phyloP scores from a whole-genome alignment of 2,113 vertebrate genomes.

The Oryzias celebensis region DNA sequence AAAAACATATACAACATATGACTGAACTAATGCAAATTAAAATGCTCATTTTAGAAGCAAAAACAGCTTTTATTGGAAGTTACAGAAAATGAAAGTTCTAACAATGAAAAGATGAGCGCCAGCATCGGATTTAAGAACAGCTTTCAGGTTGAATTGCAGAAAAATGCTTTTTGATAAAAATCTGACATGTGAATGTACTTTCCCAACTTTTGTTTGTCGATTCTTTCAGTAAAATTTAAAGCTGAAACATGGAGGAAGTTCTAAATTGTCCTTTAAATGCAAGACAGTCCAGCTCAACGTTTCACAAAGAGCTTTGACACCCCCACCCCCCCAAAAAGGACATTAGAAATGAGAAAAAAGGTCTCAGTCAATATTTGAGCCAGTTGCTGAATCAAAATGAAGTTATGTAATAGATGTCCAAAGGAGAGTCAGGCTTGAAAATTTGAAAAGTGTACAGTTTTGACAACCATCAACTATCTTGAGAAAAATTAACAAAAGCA shows the following conservation, averaged over 20 bases:
- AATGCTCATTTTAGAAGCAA: too few species aligned
- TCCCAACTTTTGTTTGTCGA: not conserved
- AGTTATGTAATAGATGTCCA: not conserved
- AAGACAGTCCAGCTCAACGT: not conserved
- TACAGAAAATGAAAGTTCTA: not conserved
- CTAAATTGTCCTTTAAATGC: not conserved
- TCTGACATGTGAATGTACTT: not conserved
- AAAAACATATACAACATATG: too few species aligned
- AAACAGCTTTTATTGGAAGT: slow-evolving; percentile 13
- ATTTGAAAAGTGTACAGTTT: slow-evolving; percentile 6
- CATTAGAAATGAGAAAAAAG: too few species aligned
- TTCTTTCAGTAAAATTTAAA: not conserved
- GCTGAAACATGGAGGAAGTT: not conserved
- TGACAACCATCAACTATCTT: not conserved
- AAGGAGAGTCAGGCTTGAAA: not conserved
- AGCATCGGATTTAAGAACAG: not conserved
- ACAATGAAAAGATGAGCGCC: not conserved
- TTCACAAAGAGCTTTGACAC: not conserved
- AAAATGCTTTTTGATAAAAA: not conserved
- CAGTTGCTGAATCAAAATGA: too few species aligned
- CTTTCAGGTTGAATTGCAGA: not conserved
- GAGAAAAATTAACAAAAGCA: slow-evolving; percentile 10
- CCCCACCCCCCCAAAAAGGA: not conserved
- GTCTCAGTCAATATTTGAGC: too few species aligned
- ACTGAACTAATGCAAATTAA: too few species aligned